Evolutionary conservation across 2,797 vertebrate genomes (phyloP).

Genomic region (Bovichtus diacanthus): DNA sequence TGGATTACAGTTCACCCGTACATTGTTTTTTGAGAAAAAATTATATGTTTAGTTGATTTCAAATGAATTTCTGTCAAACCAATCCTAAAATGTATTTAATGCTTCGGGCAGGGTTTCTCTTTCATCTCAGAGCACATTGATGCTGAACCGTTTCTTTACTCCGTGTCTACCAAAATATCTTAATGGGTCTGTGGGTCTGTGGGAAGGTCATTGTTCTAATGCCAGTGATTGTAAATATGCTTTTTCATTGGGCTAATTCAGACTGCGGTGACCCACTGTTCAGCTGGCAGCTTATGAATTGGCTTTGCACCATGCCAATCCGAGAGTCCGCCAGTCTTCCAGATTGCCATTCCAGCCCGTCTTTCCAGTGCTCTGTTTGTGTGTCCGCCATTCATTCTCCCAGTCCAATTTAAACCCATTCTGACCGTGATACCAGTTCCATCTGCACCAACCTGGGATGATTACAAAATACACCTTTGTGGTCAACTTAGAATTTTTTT

Average conservation of each 20-base stretch:
- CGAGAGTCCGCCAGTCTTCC: not conserved
- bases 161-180: not conserved
- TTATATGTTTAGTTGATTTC: not conserved
- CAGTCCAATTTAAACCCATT: slow-evolving; percentile 27
- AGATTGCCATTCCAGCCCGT: slow-evolving; percentile 18
- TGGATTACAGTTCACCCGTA: not conserved
- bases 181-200: slow-evolving; percentile 4
- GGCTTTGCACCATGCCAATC: not conserved
- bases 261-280: slow-evolving; percentile 8
- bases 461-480: slow-evolving; percentile 2
- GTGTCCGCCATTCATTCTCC: not conserved
- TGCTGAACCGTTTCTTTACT: not conserved
- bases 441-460: slow-evolving; percentile 3
- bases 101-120: not conserved
- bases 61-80: not conserved
- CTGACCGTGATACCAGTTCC: slow-evolving; percentile 2
- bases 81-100: not conserved
- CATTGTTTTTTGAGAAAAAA: not conserved
- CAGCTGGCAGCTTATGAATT: slow-evolving; percentile 10
- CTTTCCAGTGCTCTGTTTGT: not conserved
- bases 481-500: no score
- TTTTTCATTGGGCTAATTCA: slow-evolving; percentile 21
- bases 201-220: slow-evolving; percentile 21
- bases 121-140: not conserved
- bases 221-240: slow-evolving; percentile 10